These are phyloP conservation scores for Protosalanx chinensis DNA, from an alignment of 2,797 vertebrate genomes.

Conservation along the genomic window DNA sequence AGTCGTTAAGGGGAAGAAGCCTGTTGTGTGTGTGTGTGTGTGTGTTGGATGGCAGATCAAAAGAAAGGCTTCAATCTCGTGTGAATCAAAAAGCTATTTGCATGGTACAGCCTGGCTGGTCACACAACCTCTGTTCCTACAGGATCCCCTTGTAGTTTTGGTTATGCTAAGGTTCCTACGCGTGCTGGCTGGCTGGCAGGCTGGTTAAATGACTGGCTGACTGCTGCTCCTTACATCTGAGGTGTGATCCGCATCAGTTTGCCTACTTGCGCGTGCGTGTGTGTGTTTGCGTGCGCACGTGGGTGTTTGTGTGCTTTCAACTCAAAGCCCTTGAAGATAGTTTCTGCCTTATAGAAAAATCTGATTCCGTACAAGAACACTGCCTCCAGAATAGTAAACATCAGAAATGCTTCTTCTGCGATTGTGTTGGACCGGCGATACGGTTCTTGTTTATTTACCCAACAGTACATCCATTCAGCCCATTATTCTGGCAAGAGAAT, in stretches of 20 bases:
- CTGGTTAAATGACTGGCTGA: constrained; percentile 15
- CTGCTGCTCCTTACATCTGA: constrained; percentile 22
- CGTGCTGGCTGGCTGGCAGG: not conserved
- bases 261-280: constrained; percentile 14
- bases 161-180: constrained; percentile 25
- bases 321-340: constrained; percentile 25
- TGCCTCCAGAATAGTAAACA: constrained; percentile 12
- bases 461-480: constrained; percentile 17
- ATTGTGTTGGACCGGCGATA: not conserved
- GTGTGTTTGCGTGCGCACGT: constrained; percentile 5
- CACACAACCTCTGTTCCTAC: constrained; percentile 16
- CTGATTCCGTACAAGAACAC: constrained; percentile 28
- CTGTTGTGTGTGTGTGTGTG: not conserved
- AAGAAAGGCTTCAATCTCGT: not conserved
- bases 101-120: constrained; percentile 24
- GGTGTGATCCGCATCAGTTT: constrained; percentile 25
- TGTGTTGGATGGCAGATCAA: not conserved
- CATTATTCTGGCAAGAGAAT: not conserved
- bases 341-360: constrained; percentile 35
- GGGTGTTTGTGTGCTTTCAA: not conserved
- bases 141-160: constrained; percentile 42
- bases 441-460: constrained; percentile 13
- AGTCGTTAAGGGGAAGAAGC: not conserved
- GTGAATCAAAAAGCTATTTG: constrained; percentile 42
- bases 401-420: constrained; percentile 9